Evolutionary conservation across 1,140 invertebrate species (phyloP).

Genomic region (Octopus sinensis): DNA sequence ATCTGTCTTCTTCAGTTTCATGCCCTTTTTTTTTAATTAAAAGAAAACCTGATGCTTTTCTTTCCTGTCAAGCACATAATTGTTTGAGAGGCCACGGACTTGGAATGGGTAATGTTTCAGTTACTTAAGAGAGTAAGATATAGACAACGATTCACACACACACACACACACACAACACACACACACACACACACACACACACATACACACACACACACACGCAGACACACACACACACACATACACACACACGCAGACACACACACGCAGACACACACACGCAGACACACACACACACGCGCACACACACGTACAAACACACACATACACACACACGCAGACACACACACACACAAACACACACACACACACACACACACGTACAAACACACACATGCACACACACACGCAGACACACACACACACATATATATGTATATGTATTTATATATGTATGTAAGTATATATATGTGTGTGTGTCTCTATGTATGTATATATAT

Average conservation of each 20-base stretch:
- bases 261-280: no score
- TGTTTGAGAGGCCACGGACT: background rate
- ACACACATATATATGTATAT: background rate
- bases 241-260: no score
- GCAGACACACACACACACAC: background rate
- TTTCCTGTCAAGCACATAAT: background rate
- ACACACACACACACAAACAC: no score
- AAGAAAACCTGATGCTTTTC: background rate
- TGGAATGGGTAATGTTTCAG: background rate
- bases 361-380: no score
- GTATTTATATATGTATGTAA: background rate
- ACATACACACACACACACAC: constrained; percentile 13
- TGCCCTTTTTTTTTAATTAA: no score
- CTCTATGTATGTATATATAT: background rate
- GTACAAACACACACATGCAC: background rate
- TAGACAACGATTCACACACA: background rate
- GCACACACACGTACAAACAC: no score
- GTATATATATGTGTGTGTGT: background rate
- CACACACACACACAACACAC: constrained; percentile 13
- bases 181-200: constrained; percentile 13
- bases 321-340: no score
- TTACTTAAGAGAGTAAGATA: background rate
- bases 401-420: background rate
- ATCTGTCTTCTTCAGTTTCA: no score
- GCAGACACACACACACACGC: no score